Conservation (phyloP, 2,797 vertebrate genomes). For the Diglossa cyanea region DNA sequence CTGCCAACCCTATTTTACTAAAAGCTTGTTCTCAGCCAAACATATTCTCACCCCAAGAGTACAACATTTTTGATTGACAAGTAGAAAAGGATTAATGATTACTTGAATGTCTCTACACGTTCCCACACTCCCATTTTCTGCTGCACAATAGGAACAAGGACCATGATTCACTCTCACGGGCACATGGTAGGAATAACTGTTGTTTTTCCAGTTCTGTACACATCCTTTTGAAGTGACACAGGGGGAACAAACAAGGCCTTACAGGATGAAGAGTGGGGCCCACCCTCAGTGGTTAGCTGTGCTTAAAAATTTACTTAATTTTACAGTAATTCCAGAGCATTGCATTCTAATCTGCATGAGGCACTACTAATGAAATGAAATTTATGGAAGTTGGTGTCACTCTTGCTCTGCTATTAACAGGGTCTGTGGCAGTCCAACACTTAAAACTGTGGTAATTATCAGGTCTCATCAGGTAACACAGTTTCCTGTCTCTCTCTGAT, state of each 20-base stretch:
- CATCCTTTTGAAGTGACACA: neutral
- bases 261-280: neutral
- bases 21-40: conserved; percentile 59
- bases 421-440: neutral
- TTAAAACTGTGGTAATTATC: neutral
- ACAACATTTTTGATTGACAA: conserved; percentile 52
- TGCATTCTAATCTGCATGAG: neutral
- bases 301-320: neutral
- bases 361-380: neutral
- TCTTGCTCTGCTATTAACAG: neutral
- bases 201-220: neutral
- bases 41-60: conserved; percentile 33
- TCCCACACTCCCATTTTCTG: neutral
- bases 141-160: neutral
- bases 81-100: conserved; percentile 50
- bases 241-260: neutral
- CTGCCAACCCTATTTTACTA: conserved; percentile 63
- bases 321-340: neutral
- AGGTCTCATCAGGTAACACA: neutral
- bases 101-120: conserved; percentile 25
- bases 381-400: neutral
- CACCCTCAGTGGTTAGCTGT: neutral
- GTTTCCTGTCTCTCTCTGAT: neutral
- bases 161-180: neutral
- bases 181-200: neutral